phyloP scores from a whole-genome alignment of 2,113 vertebrate species.

The Indri indri region DNA sequence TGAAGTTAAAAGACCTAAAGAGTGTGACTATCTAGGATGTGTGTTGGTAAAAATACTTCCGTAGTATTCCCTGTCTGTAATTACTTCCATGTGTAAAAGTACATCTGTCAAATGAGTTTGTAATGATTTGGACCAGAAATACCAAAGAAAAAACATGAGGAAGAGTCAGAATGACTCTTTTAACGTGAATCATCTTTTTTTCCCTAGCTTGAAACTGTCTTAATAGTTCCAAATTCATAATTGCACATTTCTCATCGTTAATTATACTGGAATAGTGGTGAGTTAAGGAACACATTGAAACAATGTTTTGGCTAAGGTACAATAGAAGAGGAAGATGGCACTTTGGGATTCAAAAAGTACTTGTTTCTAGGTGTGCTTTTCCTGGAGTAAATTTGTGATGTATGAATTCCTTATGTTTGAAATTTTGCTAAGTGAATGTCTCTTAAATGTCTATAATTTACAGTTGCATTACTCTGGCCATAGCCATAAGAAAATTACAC shows the following conservation, averaged over 20 bases:
- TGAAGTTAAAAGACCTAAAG: not conserved
- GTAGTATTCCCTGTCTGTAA: not conserved
- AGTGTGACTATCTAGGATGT: not conserved
- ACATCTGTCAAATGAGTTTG: not conserved
- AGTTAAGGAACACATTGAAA: not conserved
- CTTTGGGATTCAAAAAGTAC: not conserved
- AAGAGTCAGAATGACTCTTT: not conserved
- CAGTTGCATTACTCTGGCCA: not conserved
- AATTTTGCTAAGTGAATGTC: slow-evolving; percentile 7
- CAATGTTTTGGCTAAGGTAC: not conserved
- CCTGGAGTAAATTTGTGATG: not conserved
- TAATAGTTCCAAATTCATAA: not conserved
- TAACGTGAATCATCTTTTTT: not conserved
- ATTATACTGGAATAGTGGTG: not conserved
- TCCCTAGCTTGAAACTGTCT: not conserved
- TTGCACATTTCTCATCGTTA: not conserved
- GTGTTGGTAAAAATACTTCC: not conserved
- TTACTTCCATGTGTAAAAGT: not conserved
- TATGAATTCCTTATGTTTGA: not conserved
- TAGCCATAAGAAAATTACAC: not conserved
- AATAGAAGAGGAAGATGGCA: not conserved
- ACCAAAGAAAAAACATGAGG: not conserved
- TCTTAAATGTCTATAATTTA: not conserved
- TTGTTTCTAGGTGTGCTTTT: not conserved
- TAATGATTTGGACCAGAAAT: slow-evolving; percentile 8